Conservation (phyloP, 2,888 invertebrate genomes). For the Ethmia dodecea region DNA sequence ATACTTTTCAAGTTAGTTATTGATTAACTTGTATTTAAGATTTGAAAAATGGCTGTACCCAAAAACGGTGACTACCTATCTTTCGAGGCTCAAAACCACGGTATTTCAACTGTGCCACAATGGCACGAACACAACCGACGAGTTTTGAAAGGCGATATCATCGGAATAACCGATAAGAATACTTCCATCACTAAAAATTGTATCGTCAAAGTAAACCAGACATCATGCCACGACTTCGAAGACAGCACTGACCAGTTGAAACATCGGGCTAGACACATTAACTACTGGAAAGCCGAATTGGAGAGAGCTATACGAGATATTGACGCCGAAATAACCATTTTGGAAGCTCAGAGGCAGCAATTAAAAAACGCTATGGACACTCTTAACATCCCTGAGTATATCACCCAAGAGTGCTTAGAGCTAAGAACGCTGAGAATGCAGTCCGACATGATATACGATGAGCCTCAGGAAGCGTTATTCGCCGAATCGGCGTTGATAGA, state of each 20-base stretch:
- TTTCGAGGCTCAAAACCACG: slow-evolving; percentile 49
- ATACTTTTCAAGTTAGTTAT: too few relatives aligned
- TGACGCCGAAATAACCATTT: slow-evolving; percentile 50
- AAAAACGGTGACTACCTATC: slow-evolving; percentile 55
- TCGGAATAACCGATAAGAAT: slow-evolving; percentile 55
- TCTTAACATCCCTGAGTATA: slow-evolving; percentile 50
- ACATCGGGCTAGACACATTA: slow-evolving; percentile 59
- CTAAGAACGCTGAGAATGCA: slow-evolving; percentile 82
- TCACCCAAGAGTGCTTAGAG: slow-evolving; percentile 83
- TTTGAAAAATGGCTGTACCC: slow-evolving; percentile 34
- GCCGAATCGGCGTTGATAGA: slow-evolving; percentile 84
- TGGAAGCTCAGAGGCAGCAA: slow-evolving; percentile 62
- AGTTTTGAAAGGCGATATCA: slow-evolving; percentile 61
- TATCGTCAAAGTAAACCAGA: slow-evolving; percentile 65
- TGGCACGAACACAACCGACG: slow-evolving; percentile 60
- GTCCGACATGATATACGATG: slow-evolving; percentile 85
- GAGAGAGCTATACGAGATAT: slow-evolving; percentile 63
- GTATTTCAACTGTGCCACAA: slow-evolving; percentile 43
- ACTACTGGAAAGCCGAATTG: slow-evolving; percentile 65
- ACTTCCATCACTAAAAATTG: slow-evolving; percentile 64
- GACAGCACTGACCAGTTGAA: slow-evolving; percentile 60
- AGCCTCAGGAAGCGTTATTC: slow-evolving; percentile 85
- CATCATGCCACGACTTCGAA: slow-evolving; percentile 54
- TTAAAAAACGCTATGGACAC: slow-evolving; percentile 61
- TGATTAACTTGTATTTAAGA: too few relatives aligned